Percentiles rank a stretch among this genome's conserved stretches.
These are phyloP conservation scores for Oncopodura yosiiana DNA, from an alignment of 1,140 invertebrate genomes.

Conservation along the genomic window DNA sequence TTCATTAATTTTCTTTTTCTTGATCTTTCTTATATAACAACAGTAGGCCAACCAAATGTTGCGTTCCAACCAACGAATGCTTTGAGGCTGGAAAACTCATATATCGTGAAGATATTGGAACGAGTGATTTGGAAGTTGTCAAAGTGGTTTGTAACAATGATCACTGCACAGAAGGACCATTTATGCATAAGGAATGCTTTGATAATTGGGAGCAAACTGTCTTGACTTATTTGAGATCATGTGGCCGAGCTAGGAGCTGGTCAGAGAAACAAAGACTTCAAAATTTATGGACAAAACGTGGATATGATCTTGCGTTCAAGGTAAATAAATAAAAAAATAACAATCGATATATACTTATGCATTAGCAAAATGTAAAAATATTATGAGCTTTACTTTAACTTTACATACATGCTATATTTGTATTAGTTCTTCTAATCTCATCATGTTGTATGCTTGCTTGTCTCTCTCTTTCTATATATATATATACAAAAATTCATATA, in stretches of 20 bases:
- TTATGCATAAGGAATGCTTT: slow-evolving; percentile 93
- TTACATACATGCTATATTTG: no score
- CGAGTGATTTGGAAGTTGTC: slow-evolving; percentile 50
- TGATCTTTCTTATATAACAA: no score
- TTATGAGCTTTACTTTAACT: no score
- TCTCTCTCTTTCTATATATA: no score
- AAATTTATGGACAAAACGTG: slow-evolving; percentile 87
- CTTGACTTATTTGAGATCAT: slow-evolving; percentile 74
- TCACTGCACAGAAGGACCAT: slow-evolving; percentile 69
- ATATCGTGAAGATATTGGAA: slow-evolving; percentile 54
- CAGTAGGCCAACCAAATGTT: slow-evolving; percentile 49
- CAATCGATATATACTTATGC: no score
- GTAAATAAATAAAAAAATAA: no score
- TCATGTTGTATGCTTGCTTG: no score
- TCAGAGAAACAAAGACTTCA: slow-evolving; percentile 85
- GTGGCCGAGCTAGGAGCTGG: slow-evolving; percentile 82
- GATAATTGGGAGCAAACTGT: slow-evolving; percentile 83
- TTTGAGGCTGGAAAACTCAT: slow-evolving; percentile 53
- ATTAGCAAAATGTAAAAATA: no score
- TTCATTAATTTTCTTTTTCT: background rate
- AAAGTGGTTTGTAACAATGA: slow-evolving; percentile 94
- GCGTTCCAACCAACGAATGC: slow-evolving; percentile 64
- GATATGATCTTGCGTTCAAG: slow-evolving; percentile 71
- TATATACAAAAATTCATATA: no score
- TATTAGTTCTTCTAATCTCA: no score